These are phyloP conservation scores for Hydrolagus affinis DNA, from an alignment of 2,113 vertebrate species.

Conservation along the genomic window DNA sequence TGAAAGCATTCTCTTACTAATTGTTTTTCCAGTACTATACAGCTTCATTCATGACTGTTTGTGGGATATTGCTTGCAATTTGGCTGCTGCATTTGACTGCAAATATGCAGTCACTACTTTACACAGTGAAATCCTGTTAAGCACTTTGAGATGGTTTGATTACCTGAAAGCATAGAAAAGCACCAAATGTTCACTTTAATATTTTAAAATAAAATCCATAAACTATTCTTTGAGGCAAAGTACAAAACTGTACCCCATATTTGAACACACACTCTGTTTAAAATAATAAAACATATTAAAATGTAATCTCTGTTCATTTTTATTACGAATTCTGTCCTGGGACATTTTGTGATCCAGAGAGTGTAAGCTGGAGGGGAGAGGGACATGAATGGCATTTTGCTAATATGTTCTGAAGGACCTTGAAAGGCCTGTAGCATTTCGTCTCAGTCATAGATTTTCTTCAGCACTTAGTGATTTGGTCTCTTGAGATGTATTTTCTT, in stretches of 20 bases:
- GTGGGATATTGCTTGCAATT: no score
- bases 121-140: no score
- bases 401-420: not conserved
- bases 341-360: not conserved
- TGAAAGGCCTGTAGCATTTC: not conserved
- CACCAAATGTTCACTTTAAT: no score
- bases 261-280: not conserved
- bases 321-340: constrained; percentile 20
- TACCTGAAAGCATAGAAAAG: no score
- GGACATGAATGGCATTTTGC: constrained; percentile 20
- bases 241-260: not conserved
- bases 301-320: not conserved
- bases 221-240: no score
- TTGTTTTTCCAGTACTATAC: no score
- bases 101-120: no score
- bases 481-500: constrained; percentile 34
- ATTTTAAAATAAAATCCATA: no score
- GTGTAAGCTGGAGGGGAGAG: not conserved
- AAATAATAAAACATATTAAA: not conserved
- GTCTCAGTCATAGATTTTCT: not conserved
- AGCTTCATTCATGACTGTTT: no score
- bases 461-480: not conserved
- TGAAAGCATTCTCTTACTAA: no score
- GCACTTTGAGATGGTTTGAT: no score
- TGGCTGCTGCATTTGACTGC: no score